phyloP scores from a whole-genome alignment of 2,113 vertebrate species.

The Thunnus maccoyii region DNA sequence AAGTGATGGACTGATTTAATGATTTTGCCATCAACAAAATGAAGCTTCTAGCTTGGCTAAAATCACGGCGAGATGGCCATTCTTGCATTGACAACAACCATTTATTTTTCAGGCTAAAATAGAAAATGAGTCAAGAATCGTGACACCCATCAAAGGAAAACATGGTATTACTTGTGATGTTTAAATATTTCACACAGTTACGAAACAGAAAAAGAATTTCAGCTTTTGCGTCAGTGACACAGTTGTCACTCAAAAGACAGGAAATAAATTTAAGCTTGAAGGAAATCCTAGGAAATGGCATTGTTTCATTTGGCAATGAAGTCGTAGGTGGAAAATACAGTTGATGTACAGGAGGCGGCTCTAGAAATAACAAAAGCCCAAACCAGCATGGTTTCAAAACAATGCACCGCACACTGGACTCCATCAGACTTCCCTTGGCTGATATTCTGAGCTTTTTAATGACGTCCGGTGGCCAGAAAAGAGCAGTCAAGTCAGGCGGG shows the following conservation, averaged over 20 bases:
- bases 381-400: constrained; percentile 73
- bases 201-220: constrained; percentile 28
- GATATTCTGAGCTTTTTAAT: constrained; percentile 80
- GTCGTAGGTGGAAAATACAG: constrained; percentile 66
- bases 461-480: constrained; percentile 73
- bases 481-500: constrained; percentile 63
- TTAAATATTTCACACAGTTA: background rate
- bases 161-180: background rate
- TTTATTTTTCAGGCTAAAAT: background rate
- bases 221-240: constrained; percentile 35
- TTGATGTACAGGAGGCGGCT: constrained; percentile 64
- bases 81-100: background rate
- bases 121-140: background rate
- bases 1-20: too few species aligned
- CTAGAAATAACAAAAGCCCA: constrained; percentile 76
- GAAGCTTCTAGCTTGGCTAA: background rate
- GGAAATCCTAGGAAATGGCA: constrained; percentile 73
- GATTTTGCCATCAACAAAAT: too few species aligned
- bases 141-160: background rate
- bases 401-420: constrained; percentile 72
- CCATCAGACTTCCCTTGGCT: constrained; percentile 75
- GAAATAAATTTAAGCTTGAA: constrained; percentile 67
- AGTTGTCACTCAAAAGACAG: constrained; percentile 36
- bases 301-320: constrained; percentile 76
- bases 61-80: background rate